Evolutionary conservation across 2,113 vertebrate species (phyloP).

Genomic region (Mustela nigripes): DNA sequence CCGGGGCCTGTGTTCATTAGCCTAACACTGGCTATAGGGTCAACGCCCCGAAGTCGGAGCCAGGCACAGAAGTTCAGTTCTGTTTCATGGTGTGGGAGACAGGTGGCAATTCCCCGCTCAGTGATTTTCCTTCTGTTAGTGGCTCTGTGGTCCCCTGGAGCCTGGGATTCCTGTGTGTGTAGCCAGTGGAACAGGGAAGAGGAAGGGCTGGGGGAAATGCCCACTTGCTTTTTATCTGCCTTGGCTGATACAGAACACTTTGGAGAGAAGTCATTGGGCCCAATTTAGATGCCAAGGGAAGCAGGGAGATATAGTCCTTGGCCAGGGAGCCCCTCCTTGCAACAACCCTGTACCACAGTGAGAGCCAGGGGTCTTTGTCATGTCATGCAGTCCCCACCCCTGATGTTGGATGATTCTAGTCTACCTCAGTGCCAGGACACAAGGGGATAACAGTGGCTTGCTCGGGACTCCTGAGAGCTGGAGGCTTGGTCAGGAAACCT

Average conservation of each 20-base stretch:
- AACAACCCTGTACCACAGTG: background rate
- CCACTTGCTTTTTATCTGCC: background rate
- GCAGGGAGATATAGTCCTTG: background rate
- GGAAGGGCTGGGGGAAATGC: no score
- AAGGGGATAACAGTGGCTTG: background rate
- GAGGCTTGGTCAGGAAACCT: background rate
- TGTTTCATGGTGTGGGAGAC: background rate
- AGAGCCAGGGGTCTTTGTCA: background rate
- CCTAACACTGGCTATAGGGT: no score
- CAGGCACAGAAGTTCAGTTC: background rate
- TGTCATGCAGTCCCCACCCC: background rate
- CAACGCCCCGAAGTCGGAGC: background rate
- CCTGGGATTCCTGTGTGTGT: background rate
- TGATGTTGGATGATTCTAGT: background rate
- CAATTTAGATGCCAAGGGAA: background rate
- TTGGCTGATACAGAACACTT: no score
- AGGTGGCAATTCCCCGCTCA: background rate
- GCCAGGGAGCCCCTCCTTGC: background rate
- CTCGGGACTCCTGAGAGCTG: background rate
- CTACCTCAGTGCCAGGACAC: no score
- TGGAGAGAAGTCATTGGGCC: background rate
- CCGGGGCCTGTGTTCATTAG: background rate
- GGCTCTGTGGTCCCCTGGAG: no score
- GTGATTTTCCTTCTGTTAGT: background rate
- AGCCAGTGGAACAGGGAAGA: background rate